Percentiles rank a stretch among this genome's conserved stretches.
Conservation (phyloP, 2,113 vertebrate genomes). For the Thalassoma bifasciatum region DNA sequence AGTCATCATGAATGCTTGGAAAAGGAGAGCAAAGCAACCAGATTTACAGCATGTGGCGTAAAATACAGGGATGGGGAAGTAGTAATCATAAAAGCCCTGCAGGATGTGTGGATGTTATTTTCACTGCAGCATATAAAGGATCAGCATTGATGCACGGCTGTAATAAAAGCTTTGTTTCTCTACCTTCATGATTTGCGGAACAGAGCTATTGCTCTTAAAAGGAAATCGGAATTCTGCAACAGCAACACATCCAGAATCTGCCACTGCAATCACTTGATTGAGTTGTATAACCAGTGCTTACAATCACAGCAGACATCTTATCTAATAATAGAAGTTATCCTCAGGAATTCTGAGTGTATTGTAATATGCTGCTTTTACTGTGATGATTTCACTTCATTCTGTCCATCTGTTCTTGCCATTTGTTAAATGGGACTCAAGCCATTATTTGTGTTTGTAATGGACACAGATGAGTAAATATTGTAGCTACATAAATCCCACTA, state of each 20-base stretch:
- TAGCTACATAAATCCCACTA: constrained; percentile 40
- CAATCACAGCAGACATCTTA: neutral
- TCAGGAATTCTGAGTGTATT: neutral
- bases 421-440: constrained; percentile 31
- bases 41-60: constrained; percentile 18
- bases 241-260: neutral
- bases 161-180: constrained; percentile 13
- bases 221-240: neutral
- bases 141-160: constrained; percentile 24
- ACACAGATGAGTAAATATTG: constrained; percentile 39
- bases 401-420: constrained; percentile 34
- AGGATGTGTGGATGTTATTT: constrained; percentile 37
- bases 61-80: constrained; percentile 13
- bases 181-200: neutral
- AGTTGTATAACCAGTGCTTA: neutral
- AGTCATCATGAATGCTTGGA: neutral
- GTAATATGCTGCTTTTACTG: constrained; percentile 9
- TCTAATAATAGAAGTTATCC: neutral
- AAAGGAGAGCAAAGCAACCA: neutral
- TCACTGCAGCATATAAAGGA: constrained; percentile 36
- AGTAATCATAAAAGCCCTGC: constrained; percentile 11
- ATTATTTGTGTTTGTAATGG: constrained; percentile 49
- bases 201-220: neutral
- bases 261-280: constrained; percentile 4
- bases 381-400: constrained; percentile 20